phyloP scores from a whole-genome alignment of 2,797 vertebrate genomes.

The Myoxocephalus aenaeus region DNA sequence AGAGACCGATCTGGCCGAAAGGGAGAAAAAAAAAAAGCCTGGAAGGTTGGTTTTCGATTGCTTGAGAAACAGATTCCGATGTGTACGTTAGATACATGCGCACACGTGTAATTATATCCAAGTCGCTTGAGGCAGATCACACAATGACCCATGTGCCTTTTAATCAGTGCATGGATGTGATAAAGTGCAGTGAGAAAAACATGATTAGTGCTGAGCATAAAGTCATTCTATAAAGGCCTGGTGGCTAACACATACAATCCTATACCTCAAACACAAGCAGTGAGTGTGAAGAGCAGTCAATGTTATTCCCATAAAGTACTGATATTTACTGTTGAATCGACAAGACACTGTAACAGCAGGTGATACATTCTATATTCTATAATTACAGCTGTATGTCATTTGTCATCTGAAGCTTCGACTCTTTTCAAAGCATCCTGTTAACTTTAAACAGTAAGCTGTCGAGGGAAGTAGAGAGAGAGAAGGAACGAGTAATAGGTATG shows the following conservation, averaged over 20 bases:
- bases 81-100: conserved; percentile 32
- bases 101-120: conserved; percentile 49
- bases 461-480: not conserved
- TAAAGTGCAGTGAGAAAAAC: conserved; percentile 22
- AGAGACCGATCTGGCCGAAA: conserved; percentile 27
- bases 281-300: not conserved
- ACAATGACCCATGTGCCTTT: conserved; percentile 56
- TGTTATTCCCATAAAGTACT: not conserved
- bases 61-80: conserved; percentile 38
- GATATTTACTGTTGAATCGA: too few relatives aligned
- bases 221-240: conserved; percentile 42
- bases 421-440: conserved; percentile 9
- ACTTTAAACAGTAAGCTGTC: not conserved
- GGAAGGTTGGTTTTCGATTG: conserved; percentile 39
- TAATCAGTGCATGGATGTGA: conserved; percentile 64
- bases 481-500: not conserved
- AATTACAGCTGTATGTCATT: not conserved
- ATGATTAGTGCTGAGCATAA: conserved; percentile 61
- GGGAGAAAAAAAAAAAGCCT: not conserved
- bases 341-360: too few relatives aligned
- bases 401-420: not conserved
- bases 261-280: not conserved
- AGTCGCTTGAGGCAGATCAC: conserved; percentile 50
- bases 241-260: conserved; percentile 26
- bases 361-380: not conserved